phyloP scores from a whole-genome alignment of 2,797 vertebrate genomes.

The Oreonectes daqikongensis region DNA sequence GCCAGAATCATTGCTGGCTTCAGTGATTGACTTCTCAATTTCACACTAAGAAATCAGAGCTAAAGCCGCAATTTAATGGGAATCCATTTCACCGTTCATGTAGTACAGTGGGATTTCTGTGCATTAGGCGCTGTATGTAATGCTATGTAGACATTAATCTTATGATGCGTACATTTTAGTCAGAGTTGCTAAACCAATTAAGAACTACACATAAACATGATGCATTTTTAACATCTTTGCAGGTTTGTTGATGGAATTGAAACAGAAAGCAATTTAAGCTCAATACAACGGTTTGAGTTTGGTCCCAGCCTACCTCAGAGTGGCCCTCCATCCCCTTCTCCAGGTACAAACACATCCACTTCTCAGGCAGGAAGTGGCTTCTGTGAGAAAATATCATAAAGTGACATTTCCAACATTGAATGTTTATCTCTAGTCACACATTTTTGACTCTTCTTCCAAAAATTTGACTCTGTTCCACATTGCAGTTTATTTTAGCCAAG shows the following conservation, averaged over 20 bases:
- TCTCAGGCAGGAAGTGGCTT: not conserved
- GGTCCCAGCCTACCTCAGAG: constrained; percentile 67
- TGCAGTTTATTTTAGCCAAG: constrained; percentile 18
- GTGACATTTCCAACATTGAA: not conserved
- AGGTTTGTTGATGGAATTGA: constrained; percentile 85
- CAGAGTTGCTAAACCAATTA: not conserved
- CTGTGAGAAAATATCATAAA: not conserved
- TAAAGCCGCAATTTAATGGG: constrained; percentile 22
- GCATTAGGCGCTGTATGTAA: not conserved
- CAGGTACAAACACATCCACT: constrained; percentile 38
- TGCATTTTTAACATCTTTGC: constrained; percentile 1
- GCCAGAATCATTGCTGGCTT: constrained; percentile 46
- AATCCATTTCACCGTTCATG: not conserved
- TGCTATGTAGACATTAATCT: not conserved
- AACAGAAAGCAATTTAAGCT: constrained; percentile 71
- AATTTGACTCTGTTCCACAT: not conserved
- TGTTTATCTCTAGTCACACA: constrained; percentile 8
- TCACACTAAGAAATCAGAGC: constrained; percentile 40
- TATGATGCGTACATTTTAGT: not conserved
- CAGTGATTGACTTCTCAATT: constrained; percentile 39
- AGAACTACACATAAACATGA: not conserved
- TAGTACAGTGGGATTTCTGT: not conserved
- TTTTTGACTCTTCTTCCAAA: not conserved
- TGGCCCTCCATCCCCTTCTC: constrained; percentile 56
- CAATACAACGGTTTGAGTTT: constrained; percentile 81